Percentiles rank a stretch among this genome's conserved stretches.
These are phyloP conservation scores for Alethe diademata DNA, from an alignment of 2,113 vertebrate species.

Conservation along the genomic window DNA sequence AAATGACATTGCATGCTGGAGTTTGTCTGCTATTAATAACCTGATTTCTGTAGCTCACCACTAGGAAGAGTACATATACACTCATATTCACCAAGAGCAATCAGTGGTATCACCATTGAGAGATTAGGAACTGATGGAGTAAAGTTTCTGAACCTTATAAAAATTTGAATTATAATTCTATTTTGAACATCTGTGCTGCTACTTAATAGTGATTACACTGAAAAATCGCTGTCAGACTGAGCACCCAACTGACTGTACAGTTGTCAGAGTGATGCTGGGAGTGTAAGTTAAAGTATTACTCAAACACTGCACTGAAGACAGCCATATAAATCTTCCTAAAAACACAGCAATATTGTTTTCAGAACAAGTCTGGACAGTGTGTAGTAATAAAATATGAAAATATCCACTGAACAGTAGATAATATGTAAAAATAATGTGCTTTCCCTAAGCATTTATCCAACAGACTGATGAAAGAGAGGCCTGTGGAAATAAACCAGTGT, in stretches of 20 bases:
- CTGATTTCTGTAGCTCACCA: background rate
- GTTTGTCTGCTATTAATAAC: background rate
- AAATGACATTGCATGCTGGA: background rate
- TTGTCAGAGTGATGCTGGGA: background rate
- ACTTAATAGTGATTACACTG: background rate
- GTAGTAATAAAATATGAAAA: background rate
- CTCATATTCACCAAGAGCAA: background rate
- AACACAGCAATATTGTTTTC: background rate
- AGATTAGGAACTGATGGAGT: background rate
- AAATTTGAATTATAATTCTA: background rate
- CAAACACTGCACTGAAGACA: background rate
- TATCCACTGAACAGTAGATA: background rate
- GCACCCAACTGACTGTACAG: background rate
- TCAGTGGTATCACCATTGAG: background rate
- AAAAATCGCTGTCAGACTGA: slow-evolving; percentile 25
- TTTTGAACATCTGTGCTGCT: background rate
- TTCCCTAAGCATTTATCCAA: background rate
- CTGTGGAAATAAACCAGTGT: background rate
- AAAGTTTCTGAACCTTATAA: background rate
- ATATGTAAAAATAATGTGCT: background rate
- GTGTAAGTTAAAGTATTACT: background rate
- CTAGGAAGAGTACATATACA: background rate
- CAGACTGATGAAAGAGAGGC: background rate
- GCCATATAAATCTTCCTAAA: slow-evolving; percentile 13
- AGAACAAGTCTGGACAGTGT: background rate